phyloP scores from a whole-genome alignment of 2,113 vertebrate genomes.

The Corapipo altera region DNA sequence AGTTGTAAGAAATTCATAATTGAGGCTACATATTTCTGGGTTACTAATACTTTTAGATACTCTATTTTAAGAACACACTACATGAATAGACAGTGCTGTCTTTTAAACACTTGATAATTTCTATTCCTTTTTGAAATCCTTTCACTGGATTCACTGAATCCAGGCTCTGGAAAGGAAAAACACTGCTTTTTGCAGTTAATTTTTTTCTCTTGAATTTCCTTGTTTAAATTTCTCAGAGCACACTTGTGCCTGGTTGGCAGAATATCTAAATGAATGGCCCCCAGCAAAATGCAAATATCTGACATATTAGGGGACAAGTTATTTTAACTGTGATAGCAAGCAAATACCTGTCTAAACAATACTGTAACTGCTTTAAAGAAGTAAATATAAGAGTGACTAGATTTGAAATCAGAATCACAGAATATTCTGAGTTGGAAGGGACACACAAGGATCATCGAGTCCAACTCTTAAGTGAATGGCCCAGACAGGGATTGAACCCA shows the following conservation, averaged over 20 bases:
- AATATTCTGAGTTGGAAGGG: neutral
- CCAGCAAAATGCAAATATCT: neutral
- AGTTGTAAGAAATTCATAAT: neutral
- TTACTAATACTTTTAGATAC: neutral
- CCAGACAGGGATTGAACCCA: neutral
- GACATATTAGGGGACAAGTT: neutral
- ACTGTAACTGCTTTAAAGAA: neutral
- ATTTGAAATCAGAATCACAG: neutral
- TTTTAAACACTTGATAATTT: neutral
- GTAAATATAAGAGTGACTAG: neutral
- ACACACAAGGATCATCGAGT: neutral
- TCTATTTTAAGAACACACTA: neutral
- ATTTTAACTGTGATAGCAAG: neutral
- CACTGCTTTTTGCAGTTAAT: neutral
- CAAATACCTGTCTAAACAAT: neutral
- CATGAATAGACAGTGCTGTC: neutral
- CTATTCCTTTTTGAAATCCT: neutral
- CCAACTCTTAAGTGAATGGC: neutral
- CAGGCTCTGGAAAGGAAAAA: neutral
- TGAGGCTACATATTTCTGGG: neutral
- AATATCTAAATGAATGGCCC: neutral
- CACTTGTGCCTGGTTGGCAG: neutral
- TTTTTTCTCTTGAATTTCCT: neutral
- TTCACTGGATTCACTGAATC: neutral
- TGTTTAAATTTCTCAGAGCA: neutral